Percentiles rank a stretch among this genome's conserved stretches.
These are phyloP conservation scores for Aphidius ervi DNA, from an alignment of 1,140 invertebrate species.

Conservation along the genomic window DNA sequence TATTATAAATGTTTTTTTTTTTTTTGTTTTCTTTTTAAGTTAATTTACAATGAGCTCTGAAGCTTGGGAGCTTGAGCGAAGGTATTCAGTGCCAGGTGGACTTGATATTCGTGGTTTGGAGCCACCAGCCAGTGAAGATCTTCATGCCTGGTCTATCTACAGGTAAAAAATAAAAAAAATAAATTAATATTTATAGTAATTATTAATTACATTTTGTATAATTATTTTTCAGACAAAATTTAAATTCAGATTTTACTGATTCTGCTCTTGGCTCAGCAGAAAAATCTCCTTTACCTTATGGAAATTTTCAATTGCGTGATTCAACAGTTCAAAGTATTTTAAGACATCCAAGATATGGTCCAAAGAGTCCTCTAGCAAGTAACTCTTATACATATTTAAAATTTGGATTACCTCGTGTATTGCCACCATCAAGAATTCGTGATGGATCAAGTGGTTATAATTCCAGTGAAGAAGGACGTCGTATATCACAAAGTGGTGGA, in stretches of 20 bases:
- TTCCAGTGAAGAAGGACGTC: slow-evolving; percentile 64
- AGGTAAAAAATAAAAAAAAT: slow-evolving; percentile 53
- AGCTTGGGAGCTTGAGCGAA: slow-evolving; percentile 66
- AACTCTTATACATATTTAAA: slow-evolving; percentile 92
- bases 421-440: slow-evolving; percentile 62
- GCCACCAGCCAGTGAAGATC: slow-evolving; percentile 72
- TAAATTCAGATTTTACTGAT: slow-evolving; percentile 93
- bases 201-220: not conserved
- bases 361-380: slow-evolving; percentile 74
- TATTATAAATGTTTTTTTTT: not conserved
- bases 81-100: slow-evolving; percentile 78
- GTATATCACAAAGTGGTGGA: slow-evolving; percentile 36
- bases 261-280: slow-evolving; percentile 86
- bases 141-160: slow-evolving; percentile 95
- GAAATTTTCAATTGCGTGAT: slow-evolving; percentile 87
- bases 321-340: slow-evolving; percentile 91
- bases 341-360: slow-evolving; percentile 84
- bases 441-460: slow-evolving; percentile 84
- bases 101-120: slow-evolving; percentile 61
- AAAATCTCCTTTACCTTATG: slow-evolving; percentile 85
- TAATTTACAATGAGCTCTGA: slow-evolving; percentile 48
- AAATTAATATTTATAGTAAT: not conserved
- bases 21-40: not conserved
- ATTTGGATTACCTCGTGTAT: slow-evolving; percentile 85
- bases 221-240: slow-evolving; percentile 70